phyloP scores from a whole-genome alignment of 2,113 vertebrate species.

The Nesoenas mayeri region DNA sequence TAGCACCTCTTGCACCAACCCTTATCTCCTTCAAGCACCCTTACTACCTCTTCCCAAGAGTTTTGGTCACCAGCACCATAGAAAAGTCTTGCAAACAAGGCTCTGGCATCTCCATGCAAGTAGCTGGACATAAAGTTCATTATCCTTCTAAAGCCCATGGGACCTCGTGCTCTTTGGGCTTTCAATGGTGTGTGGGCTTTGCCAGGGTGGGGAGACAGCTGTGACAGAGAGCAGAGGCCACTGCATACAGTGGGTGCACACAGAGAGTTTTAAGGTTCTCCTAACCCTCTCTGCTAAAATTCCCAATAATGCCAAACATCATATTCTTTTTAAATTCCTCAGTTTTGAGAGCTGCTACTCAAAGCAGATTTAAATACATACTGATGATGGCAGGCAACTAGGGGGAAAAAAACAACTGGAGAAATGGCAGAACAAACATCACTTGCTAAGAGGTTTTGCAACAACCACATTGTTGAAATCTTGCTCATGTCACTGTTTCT shows the following conservation, averaged over 20 bases:
- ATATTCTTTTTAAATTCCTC: neutral
- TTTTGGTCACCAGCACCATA: rapidly evolving
- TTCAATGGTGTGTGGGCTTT: rapidly evolving
- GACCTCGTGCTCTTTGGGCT: neutral
- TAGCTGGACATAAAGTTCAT: neutral
- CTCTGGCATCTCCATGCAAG: neutral
- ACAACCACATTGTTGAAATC: neutral
- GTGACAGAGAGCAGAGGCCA: neutral
- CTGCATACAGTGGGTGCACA: rapidly evolving
- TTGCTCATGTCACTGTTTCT: neutral
- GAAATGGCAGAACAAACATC: neutral
- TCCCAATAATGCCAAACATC: rapidly evolving
- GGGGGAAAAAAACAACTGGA: neutral
- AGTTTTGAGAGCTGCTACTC: neutral
- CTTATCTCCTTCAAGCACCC: neutral
- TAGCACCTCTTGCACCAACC: neutral
- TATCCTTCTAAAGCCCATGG: neutral
- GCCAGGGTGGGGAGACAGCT: neutral
- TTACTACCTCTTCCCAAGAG: neutral
- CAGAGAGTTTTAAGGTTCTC: neutral
- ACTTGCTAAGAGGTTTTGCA: neutral
- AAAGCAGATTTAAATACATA: neutral
- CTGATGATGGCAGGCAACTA: neutral
- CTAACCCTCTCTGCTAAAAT: neutral
- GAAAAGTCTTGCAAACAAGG: neutral